Evolutionary conservation across 1,140 invertebrate species (phyloP), one percentile per base, ranked within the genome.

Genomic region (Diorhabda elongata): DNA sequence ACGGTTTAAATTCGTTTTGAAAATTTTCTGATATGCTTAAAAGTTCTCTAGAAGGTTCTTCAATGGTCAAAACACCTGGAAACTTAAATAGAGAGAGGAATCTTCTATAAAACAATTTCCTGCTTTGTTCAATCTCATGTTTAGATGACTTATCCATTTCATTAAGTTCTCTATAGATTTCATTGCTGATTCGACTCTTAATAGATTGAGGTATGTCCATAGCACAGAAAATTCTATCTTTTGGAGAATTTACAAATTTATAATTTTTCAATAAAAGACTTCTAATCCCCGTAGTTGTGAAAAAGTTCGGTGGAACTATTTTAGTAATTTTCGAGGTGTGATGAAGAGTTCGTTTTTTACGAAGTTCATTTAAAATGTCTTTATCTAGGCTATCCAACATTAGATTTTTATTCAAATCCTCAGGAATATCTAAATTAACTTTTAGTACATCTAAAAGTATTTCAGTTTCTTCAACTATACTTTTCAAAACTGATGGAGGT

Each of bases 281-380:
- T 47, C 76, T 66, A 52, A 77, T 66, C 7, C 76, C 76, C 3
- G 73, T 61, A 52, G 74, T 43, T 3, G 73, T 73, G 61, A 67
- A 66, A 26, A 77, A 44, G 70, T 70, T 76, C 9, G 76, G 76
- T 42, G 76, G 69, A 42, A 77, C 59, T 26, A 26, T 26, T 26
- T 26, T 26, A 26, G 60, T 69, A 45, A 58, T 69, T 67, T 44
- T 9, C n/a, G 3, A 58, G 6, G 52, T 42, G 47, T 42, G 8
- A 4, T 41, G 42, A 42, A 61, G 67, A 59, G 52, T 58, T 42
- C 41, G 7, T 7, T 61, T 70, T 8, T 61, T 66, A 3, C 26
- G 26, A 58, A 74, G 60, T 44, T 47, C 52, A 43, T 65, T 66
- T 56, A 71, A 52, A 62, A 73, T 69, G 3, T 66, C 62, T 9